Evolutionary conservation across 2,888 invertebrate species (phyloP).

Genomic region (Temnothorax unifasciatus): DNA sequence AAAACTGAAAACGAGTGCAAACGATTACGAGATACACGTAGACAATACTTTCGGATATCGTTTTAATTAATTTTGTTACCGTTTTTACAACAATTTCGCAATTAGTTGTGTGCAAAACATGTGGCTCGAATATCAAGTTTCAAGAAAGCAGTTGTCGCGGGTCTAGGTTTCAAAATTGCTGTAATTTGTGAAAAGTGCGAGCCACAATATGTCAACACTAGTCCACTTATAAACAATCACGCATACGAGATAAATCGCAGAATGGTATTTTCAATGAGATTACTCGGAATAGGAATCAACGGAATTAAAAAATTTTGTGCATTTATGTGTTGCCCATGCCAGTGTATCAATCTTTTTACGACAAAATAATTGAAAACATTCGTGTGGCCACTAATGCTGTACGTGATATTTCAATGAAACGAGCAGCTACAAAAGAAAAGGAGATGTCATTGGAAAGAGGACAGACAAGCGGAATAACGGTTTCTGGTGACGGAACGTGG

Average conservation of each 20-base stretch:
- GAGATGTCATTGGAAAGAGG: neutral
- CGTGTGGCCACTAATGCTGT: neutral
- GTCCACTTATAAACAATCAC: neutral
- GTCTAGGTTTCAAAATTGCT: neutral
- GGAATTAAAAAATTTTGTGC: neutral
- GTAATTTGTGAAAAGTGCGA: neutral
- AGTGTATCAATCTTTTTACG: neutral
- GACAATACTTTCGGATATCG: constrained; percentile 1
- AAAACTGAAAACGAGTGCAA: neutral
- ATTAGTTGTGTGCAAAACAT: neutral
- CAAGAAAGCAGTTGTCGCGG: neutral
- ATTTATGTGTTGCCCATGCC: neutral
- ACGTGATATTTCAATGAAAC: neutral
- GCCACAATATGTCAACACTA: neutral
- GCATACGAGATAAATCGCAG: neutral
- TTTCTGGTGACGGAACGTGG: neutral
- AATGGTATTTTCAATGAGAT: neutral
- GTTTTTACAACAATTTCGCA: neutral
- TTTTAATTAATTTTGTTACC: neutral
- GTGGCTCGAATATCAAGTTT: neutral
- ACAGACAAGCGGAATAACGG: neutral
- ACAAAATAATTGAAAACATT: too few relatives aligned
- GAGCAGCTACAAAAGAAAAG: neutral
- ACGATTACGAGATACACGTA: neutral
- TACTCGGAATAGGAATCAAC: neutral